Base-by-base conservation (phyloP, 2,888 invertebrate genomes). In the Volucella zonaria region DNA sequence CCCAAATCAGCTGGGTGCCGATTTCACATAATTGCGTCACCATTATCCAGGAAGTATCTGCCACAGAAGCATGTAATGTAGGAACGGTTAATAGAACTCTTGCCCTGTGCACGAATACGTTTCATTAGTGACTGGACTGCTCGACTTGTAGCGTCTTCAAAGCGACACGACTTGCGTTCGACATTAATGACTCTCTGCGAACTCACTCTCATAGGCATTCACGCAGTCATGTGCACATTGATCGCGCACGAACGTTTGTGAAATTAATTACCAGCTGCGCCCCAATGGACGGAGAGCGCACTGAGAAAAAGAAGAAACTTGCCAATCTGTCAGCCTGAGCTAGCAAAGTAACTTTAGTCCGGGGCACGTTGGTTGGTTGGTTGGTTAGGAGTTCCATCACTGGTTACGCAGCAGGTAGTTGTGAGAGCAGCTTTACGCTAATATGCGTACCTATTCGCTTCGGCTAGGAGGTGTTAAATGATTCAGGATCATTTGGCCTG, bases 221-320 rank as follows among this genome's bases (percentile, higher is more conserved):
- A 52, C 62, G 43, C 61, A 49, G 52, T 38, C 31, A 38, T 18
- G 58, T 43, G 38, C 45, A 9, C 77, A 43, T 14, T 68, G 8
- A 31, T 31, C 6, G n/a, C 38, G 56, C 43, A 54, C 15, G 74
- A 70, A 74, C 74, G 75, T 79, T 83, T 75, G 80, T 56, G 9
- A 80, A 77, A 83, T 83, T 80, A 83, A 83, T 83, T 76, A 76
- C 70, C 80, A 80, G 67, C 80, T 66, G 70, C 59, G 58, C 15
- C 49, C 11, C 58, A 62, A 47, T 54, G 49, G 52, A 64, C 58
- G 59, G 45, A 54, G 12, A 11, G 31, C 6, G 31, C 31, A 31
- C 31, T 31, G 31, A 31, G 31, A 6, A 31, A 31, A 31, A 31
- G 6, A 31, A 61, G 40, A 78, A 74, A 67, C 66, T 66, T 18